Base-by-base conservation (phyloP, 2,113 vertebrate species). In the Tichodroma muraria region DNA sequence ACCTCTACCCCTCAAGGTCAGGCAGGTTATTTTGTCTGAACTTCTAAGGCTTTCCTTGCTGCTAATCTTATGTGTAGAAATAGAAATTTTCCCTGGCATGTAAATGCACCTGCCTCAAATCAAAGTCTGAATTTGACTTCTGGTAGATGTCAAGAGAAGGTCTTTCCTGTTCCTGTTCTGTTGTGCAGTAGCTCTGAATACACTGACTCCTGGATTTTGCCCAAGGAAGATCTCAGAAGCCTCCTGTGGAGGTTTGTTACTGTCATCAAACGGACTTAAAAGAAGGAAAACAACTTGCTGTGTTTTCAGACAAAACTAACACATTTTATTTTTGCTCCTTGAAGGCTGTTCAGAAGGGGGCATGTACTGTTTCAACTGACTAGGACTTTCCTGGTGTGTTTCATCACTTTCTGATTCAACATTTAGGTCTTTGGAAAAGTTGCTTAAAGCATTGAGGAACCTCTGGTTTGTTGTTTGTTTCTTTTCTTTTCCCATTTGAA, bases 401-500 rank as follows among this genome's bases (percentile, higher is more conserved):
- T 85, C 75, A 93, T 83, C 56, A 49, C 38, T 95, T 94, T 92
- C 70, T 88, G 42, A 88, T 91, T 90, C 70, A 93, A 93, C 42
- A 64, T 76, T 80, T 78, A 71, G 35, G 42, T 63, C 38, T 95
- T 93, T 30, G 33, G 75, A 92, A 92, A 95, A 86, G 70, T 87
- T 93, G 42, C 70, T 86, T 71, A 64, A 93, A 92, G 54, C 31
- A 18, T 37, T 2, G 7, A 68, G 75, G 28, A 65, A 35, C 71
- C 52, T 90, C 35, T 66, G 8, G 0, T 9, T 30, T 92, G 65
- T 63, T 37, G 86, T 80, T 66, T 30, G n/a, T 11, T 13, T 30
- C 33, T 90, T 82, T 60, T n/a, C n/a, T 83, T 77, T 65, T 27
- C 10, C 21, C 2, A 4, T 87, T 94, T 91, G 80, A 80, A 92